Percentiles rank a stretch among this genome's conserved stretches.
Conservation (phyloP, 1,140 invertebrate species). For the Diorhabda sublineata region DNA sequence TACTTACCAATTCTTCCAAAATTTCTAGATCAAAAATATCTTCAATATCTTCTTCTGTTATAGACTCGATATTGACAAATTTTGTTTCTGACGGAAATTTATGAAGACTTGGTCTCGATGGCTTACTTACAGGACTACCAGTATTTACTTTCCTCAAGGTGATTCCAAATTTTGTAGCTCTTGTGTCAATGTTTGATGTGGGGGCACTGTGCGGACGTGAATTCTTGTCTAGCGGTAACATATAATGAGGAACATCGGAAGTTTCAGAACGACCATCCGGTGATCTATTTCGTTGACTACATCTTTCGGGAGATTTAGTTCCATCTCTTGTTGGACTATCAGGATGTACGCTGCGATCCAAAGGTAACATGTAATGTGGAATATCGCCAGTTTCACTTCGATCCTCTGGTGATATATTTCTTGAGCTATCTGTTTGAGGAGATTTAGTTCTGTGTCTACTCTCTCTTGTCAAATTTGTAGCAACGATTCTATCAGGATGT, state of each 20-base stretch:
- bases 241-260: neutral
- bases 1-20: conserved; percentile 62
- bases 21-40: conserved; percentile 65
- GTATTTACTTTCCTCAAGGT: conserved; percentile 55
- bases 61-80: conserved; percentile 20
- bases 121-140: conserved; percentile 42
- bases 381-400: conserved; percentile 5
- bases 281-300: conserved; percentile 11
- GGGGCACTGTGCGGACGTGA: too few relatives aligned
- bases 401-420: neutral
- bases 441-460: conserved; percentile 5
- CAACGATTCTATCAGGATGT: conserved; percentile 7
- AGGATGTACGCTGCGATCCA: neutral
- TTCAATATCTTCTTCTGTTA: conserved; percentile 56
- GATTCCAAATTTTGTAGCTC: conserved; percentile 60
- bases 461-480: neutral
- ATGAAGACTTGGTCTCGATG: neutral
- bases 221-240: neutral
- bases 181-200: conserved; percentile 30
- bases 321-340: neutral
- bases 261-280: conserved; percentile 22
- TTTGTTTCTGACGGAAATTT: neutral
- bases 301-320: neutral
- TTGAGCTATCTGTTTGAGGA: neutral
- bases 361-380: neutral